Conservation (phyloP, 2,113 vertebrate genomes). For the Colossoma macropomum region DNA sequence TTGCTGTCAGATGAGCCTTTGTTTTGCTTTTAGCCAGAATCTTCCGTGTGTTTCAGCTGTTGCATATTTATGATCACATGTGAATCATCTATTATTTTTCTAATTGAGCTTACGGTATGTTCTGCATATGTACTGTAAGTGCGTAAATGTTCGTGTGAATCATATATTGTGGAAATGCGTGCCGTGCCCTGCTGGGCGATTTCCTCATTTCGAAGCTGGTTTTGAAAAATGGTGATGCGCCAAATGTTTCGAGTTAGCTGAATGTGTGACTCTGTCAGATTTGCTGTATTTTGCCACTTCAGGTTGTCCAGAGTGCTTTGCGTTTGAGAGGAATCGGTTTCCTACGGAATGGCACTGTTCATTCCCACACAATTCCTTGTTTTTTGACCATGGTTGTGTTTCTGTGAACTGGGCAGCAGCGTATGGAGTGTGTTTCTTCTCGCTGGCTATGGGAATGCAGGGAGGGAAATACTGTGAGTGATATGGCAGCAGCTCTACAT, state of each 20-base stretch:
- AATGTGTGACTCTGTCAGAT: conserved; percentile 3
- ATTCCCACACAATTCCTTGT: conserved; percentile 12
- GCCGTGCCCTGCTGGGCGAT: neutral
- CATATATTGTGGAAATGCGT: neutral
- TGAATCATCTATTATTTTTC: conserved; percentile 24
- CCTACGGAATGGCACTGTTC: conserved; percentile 33
- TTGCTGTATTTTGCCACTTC: neutral
- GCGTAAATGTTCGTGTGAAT: neutral
- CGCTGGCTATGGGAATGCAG: neutral
- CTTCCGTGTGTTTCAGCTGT: conserved; percentile 23
- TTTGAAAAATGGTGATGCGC: conserved; percentile 19
- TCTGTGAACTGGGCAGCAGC: conserved; percentile 5
- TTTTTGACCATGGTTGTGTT: neutral
- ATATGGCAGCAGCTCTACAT: conserved; percentile 2
- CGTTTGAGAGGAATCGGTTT: conserved; percentile 39
- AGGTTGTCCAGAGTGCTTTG: conserved; percentile 27
- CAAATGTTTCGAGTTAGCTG: conserved; percentile 24
- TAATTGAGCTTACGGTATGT: neutral
- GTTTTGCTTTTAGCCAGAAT: conserved; percentile 1
- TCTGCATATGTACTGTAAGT: neutral
- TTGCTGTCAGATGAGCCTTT: conserved; percentile 13
- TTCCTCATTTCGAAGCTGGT: conserved; percentile 27
- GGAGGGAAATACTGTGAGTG: neutral
- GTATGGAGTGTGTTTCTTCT: conserved; percentile 8
- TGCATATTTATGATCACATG: conserved; percentile 41